Evolutionary conservation across 2,797 vertebrate genomes (phyloP).

Genomic region (Momotus momota): DNA sequence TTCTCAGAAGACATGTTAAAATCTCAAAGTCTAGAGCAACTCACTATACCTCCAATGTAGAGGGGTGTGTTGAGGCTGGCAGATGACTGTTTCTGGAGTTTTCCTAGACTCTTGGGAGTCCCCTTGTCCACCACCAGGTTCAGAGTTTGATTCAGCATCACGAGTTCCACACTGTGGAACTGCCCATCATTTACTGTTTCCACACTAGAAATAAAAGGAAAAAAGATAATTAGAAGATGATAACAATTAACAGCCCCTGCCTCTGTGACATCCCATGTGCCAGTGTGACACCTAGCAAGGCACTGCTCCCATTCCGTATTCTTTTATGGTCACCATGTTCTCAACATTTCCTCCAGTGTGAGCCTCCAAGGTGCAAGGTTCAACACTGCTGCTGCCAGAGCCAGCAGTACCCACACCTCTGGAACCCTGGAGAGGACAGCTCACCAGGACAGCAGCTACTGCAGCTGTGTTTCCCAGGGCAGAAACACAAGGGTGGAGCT

Average conservation of each 20-base stretch:
- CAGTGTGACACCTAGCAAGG: not conserved
- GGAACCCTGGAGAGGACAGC: not conserved
- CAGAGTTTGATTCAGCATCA: slow-evolving; percentile 94
- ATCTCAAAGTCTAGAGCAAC: not conserved
- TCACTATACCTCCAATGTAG: slow-evolving; percentile 92
- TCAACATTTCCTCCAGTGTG: not conserved
- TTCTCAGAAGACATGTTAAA: not conserved
- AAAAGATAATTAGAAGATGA: not conserved
- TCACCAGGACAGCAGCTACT: not conserved
- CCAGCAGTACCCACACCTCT: not conserved
- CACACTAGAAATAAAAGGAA: slow-evolving; percentile 80
- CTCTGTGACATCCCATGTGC: not conserved
- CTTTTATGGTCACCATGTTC: accelerated
- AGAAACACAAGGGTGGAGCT: not conserved
- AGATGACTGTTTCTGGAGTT: slow-evolving; percentile 89
- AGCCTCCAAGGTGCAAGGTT: not conserved
- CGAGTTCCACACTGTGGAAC: slow-evolving; percentile 93
- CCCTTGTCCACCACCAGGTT: slow-evolving; percentile 97
- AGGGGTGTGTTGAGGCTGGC: slow-evolving; percentile 91
- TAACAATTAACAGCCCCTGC: not conserved
- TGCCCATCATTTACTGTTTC: slow-evolving; percentile 96
- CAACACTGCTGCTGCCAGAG: not conserved
- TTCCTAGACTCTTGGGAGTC: slow-evolving; percentile 92
- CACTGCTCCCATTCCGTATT: not conserved
- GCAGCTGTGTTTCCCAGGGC: not conserved